Conservation (phyloP, 2,888 invertebrate species). For the Amphipoea oculea region DNA sequence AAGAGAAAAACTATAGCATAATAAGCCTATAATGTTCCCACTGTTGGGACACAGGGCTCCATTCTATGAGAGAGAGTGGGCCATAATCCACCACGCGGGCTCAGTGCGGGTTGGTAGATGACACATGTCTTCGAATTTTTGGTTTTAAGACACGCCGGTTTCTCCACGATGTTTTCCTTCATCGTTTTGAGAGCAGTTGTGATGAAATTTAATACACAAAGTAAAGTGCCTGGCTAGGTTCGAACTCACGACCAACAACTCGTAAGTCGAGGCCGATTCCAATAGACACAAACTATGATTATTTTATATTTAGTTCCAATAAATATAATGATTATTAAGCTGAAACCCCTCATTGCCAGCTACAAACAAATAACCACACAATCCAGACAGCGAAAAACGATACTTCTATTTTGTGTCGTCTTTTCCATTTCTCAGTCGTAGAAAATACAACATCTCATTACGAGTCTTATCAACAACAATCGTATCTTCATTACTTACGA, state of each 20-base stretch:
- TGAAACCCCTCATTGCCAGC: background rate
- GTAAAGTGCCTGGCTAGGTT: background rate
- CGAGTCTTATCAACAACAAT: slow-evolving; percentile 52
- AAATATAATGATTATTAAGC: background rate
- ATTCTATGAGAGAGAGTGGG: no score
- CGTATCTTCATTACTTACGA: slow-evolving; percentile 60
- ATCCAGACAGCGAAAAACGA: slow-evolving; percentile 3
- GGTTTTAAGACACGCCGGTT: no score
- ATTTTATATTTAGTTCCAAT: background rate
- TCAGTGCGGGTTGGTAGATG: no score
- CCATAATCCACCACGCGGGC: no score
- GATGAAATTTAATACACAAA: background rate
- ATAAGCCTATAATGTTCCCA: background rate
- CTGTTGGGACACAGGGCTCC: no score
- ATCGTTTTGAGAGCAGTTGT: background rate
- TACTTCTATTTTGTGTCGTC: slow-evolving; percentile 9
- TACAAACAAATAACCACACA: slow-evolving; percentile 7
- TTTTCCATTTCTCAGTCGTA: slow-evolving; percentile 17
- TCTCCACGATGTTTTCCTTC: background rate
- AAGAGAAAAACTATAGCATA: background rate
- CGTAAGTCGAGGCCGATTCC: background rate
- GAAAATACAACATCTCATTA: slow-evolving; percentile 61
- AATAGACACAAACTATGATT: background rate
- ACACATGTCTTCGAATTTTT: no score
- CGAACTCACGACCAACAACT: background rate